Evolutionary conservation across 1,140 invertebrate genomes (phyloP).

Genomic region (Stenopsyche tienmushanensis): DNA sequence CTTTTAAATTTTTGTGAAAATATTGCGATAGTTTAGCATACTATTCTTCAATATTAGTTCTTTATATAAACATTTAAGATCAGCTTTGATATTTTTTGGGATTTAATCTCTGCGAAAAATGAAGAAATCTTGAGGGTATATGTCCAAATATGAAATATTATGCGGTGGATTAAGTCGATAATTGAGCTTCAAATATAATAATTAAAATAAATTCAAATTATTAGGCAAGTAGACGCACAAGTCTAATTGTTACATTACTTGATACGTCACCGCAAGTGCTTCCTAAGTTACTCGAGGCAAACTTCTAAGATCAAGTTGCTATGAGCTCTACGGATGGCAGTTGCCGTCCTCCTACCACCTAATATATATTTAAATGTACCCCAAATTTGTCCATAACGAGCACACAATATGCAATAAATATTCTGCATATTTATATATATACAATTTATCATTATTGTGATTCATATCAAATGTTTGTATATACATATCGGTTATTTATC

Average conservation of each 20-base stretch:
- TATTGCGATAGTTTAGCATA: too few species aligned
- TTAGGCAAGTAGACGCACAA: conserved; percentile 29
- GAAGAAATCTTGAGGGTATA: too few species aligned
- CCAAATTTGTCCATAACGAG: not conserved
- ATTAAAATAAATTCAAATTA: too few species aligned
- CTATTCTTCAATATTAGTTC: too few species aligned
- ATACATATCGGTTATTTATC: conserved; percentile 8
- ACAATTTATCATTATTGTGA: too few species aligned
- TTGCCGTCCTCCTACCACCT: conserved; percentile 13
- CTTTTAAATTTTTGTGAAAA: too few species aligned
- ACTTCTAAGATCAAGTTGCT: conserved; percentile 41
- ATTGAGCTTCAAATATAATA: too few species aligned
- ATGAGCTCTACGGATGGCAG: conserved; percentile 19
- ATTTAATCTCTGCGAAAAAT: too few species aligned
- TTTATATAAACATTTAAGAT: too few species aligned
- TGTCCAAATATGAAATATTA: too few species aligned
- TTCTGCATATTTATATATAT: conserved; percentile 1
- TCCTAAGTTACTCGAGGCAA: conserved; percentile 38
- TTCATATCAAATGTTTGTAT: not conserved
- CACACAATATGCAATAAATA: not conserved
- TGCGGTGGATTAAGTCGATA: too few species aligned
- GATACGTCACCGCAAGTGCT: conserved; percentile 41
- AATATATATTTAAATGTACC: conserved; percentile 6
- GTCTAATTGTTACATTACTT: conserved; percentile 36
- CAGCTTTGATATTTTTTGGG: too few species aligned